These are phyloP conservation scores for Andricus quercusramuli DNA, from an alignment of 2,888 invertebrate species.

Conservation along the genomic window DNA sequence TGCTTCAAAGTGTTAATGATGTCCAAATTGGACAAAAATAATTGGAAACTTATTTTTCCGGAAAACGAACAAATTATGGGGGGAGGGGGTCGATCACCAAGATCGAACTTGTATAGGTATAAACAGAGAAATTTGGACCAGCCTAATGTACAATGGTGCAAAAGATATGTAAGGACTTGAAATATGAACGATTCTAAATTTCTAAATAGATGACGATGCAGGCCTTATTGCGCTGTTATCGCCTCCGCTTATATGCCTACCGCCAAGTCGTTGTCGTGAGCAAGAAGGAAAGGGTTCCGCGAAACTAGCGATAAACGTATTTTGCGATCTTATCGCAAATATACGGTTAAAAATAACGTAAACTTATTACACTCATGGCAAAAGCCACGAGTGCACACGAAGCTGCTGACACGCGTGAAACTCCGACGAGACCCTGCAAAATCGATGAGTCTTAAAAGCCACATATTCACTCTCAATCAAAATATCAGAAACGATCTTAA, in stretches of 20 bases:
- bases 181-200: slow-evolving; percentile 15
- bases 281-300: slow-evolving; percentile 36
- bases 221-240: slow-evolving; percentile 43
- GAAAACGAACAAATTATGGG: too few relatives aligned
- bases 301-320: slow-evolving; percentile 44
- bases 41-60: too few relatives aligned
- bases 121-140: too few relatives aligned
- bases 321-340: slow-evolving; percentile 45
- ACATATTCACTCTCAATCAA: not conserved
- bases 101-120: too few relatives aligned
- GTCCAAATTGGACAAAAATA: too few relatives aligned
- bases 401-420: slow-evolving; percentile 22
- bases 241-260: slow-evolving; percentile 1
- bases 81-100: too few relatives aligned
- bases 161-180: not conserved
- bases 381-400: not conserved
- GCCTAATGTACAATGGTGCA: too few relatives aligned
- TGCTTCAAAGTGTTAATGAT: too few relatives aligned
- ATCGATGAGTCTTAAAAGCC: slow-evolving; percentile 1
- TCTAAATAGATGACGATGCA: slow-evolving; percentile 22
- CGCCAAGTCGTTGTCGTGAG: slow-evolving; percentile 41
- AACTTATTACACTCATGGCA: slow-evolving; percentile 44
- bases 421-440: not conserved
- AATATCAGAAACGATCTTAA: not conserved
- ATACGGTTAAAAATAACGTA: slow-evolving; percentile 44